Conservation (phyloP, 2,113 vertebrate species). For the Periophthalmus modestus region DNA sequence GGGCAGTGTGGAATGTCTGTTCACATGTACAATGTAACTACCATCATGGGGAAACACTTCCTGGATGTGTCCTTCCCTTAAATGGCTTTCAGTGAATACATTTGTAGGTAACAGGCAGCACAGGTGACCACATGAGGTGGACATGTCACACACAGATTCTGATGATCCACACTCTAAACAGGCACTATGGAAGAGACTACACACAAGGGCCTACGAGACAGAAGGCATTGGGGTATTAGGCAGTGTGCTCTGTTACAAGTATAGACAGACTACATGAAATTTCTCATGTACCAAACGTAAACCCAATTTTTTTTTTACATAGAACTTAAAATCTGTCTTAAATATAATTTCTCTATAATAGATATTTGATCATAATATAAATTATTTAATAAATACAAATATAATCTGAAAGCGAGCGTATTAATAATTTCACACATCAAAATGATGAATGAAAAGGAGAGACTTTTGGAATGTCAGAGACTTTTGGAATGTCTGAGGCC, state of each 20-base stretch:
- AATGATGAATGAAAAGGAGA: slow-evolving; percentile 31
- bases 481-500: slow-evolving; percentile 58
- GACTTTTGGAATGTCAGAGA: slow-evolving; percentile 43
- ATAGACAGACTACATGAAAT: slow-evolving; percentile 46
- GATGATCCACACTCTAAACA: slow-evolving; percentile 45
- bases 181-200: slow-evolving; percentile 16
- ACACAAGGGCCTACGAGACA: slow-evolving; percentile 61
- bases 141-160: slow-evolving; percentile 24
- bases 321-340: slow-evolving; percentile 31
- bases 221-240: slow-evolving; percentile 75
- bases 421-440: slow-evolving; percentile 11
- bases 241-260: slow-evolving; percentile 73
- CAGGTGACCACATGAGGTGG: slow-evolving; percentile 55
- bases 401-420: slow-evolving; percentile 53
- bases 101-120: slow-evolving; percentile 65
- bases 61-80: slow-evolving; percentile 22
- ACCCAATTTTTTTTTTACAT: slow-evolving; percentile 30
- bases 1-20: slow-evolving; percentile 48
- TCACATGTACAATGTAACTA: slow-evolving; percentile 30
- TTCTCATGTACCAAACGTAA: slow-evolving; percentile 39
- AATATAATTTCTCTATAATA: slow-evolving; percentile 27
- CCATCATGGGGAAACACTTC: slow-evolving; percentile 4
- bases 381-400: slow-evolving; percentile 50
- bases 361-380: slow-evolving; percentile 45
- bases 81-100: slow-evolving; percentile 55